A percentile compares a stretch with the other conserved stretches of the same genome.
These are phyloP conservation scores for Chloropsis hardwickii DNA, from an alignment of 2,113 vertebrate genomes.

Conservation along the genomic window DNA sequence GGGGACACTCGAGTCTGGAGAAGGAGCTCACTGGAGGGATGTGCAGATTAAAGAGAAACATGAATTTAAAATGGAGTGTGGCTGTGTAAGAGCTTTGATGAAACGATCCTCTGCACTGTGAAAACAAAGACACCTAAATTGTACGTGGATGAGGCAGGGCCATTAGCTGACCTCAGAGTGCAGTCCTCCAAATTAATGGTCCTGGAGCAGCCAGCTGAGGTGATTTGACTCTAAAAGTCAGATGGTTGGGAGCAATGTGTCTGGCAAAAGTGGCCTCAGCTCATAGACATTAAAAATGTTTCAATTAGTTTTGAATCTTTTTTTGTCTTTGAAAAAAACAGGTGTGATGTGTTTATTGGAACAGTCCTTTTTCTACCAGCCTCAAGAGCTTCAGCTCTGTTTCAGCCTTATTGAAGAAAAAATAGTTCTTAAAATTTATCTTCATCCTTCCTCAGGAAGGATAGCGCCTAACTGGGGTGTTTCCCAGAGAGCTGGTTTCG, in stretches of 20 bases:
- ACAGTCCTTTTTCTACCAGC: not conserved
- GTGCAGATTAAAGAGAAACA: not conserved
- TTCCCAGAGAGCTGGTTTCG: slow-evolving; percentile 35
- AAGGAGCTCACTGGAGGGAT: not conserved
- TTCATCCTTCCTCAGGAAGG: not conserved
- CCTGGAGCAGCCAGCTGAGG: not conserved
- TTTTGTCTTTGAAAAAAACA: not conserved
- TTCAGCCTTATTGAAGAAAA: not conserved
- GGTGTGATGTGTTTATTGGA: not conserved
- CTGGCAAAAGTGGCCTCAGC: not conserved
- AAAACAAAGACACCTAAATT: not conserved
- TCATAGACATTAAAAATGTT: not conserved
- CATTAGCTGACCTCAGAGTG: not conserved
- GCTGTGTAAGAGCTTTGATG: not conserved
- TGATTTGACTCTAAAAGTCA: not conserved
- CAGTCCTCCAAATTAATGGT: not conserved
- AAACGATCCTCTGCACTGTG: not conserved
- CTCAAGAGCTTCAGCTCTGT: not conserved
- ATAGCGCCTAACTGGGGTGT: slow-evolving; percentile 18
- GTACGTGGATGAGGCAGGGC: not conserved
- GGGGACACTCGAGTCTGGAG: not conserved
- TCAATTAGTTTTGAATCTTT: not conserved
- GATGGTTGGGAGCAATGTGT: not conserved
- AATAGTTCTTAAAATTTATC: not conserved
- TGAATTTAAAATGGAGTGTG: not conserved